These are phyloP conservation scores for Tokudaia muenninki DNA, from an alignment of 2,797 vertebrate genomes.

Conservation along the genomic window DNA sequence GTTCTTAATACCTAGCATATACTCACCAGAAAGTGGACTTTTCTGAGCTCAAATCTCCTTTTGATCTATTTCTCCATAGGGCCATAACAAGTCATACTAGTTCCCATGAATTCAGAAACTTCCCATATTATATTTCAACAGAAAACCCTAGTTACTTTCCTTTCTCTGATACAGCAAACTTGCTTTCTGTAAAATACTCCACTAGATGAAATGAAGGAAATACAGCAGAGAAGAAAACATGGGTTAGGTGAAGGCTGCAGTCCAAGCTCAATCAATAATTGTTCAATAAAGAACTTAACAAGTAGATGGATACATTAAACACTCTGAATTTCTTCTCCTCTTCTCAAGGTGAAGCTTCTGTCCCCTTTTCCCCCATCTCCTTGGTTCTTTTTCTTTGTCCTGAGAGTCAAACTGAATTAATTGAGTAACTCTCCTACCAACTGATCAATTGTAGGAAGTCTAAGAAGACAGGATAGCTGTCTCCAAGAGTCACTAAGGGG, in stretches of 20 bases:
- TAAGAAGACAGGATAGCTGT: background rate
- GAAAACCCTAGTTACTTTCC: conserved; percentile 43
- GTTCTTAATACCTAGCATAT: background rate
- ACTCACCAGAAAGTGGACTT: background rate
- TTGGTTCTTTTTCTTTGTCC: background rate
- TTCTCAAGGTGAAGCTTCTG: background rate
- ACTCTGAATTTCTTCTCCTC: background rate
- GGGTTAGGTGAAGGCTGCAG: background rate
- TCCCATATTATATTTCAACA: conserved; percentile 54
- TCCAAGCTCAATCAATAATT: background rate
- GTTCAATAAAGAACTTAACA: conserved; percentile 2
- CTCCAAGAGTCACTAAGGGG: background rate
- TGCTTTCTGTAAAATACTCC: conserved; percentile 55
- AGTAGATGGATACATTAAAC: background rate
- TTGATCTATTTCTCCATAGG: background rate
- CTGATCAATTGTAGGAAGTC: background rate
- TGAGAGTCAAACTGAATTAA: background rate
- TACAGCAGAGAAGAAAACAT: background rate
- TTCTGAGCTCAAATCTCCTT: background rate
- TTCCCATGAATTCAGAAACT: conserved; percentile 33
- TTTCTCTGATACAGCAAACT: conserved; percentile 15
- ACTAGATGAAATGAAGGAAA: conserved; percentile 34
- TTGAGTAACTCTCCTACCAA: background rate
- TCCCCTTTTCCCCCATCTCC: no score
- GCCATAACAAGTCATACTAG: conserved; percentile 2